A percentile compares a stretch with the other conserved stretches of the same genome.
Conservation (phyloP, 2,797 vertebrate genomes). For the Holocentrus rufus region DNA sequence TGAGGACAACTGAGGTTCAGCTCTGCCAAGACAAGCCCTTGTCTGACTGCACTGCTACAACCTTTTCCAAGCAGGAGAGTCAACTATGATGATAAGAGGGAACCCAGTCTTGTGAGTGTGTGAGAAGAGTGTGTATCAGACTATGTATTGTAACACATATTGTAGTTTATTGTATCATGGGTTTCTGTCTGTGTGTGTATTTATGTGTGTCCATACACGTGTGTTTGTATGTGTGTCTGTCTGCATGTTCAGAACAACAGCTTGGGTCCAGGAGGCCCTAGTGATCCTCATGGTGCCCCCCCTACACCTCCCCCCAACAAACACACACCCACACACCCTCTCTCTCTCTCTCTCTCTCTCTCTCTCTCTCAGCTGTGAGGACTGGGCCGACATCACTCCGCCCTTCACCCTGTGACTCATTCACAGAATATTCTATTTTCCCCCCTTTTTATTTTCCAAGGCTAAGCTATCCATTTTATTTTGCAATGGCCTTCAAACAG, state of each 20-base stretch:
- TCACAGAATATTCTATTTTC: conserved; percentile 75
- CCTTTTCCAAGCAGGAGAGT: background rate
- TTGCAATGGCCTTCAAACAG: conserved; percentile 58
- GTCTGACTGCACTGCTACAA: background rate
- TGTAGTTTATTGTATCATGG: conserved; percentile 13
- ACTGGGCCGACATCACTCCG: conserved; percentile 65
- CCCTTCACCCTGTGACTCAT: conserved; percentile 76
- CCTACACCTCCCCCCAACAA: conserved; percentile 42
- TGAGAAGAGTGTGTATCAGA: background rate
- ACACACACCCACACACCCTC: conserved; percentile 22
- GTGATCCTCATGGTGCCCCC: conserved; percentile 66
- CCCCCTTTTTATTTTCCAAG: conserved; percentile 61
- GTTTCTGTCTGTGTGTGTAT: conserved; percentile 18
- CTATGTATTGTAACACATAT: background rate
- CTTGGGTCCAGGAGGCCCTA: conserved; percentile 73
- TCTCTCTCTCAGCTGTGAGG: conserved; percentile 61
- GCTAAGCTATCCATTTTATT: conserved; percentile 63
- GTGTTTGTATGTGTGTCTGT: conserved; percentile 17
- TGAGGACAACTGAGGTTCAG: conserved; percentile 37
- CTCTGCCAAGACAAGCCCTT: too few species aligned
- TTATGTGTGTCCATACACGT: too few species aligned
- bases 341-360: conserved; percentile 6
- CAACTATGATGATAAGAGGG: background rate
- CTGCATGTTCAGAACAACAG: conserved; percentile 55
- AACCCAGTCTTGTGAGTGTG: too few species aligned